Percentiles rank a stretch among this genome's conserved stretches.
Conservation (phyloP, 1,140 invertebrate species). For the Lepidotrigona ventralis region DNA sequence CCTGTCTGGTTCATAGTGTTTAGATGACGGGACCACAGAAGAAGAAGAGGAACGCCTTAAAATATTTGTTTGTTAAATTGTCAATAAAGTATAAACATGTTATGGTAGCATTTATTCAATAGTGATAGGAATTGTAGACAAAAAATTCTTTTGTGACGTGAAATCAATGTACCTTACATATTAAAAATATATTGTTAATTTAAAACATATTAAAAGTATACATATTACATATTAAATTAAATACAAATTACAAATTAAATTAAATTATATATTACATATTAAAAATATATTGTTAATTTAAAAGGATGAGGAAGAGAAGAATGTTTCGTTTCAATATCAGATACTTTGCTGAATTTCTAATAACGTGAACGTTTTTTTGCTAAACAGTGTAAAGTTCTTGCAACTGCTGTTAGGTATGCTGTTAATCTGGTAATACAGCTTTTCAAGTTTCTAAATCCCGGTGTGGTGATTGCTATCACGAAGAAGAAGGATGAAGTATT, state of each 20-base stretch:
- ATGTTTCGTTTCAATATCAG: background rate
- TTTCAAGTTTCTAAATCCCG: background rate
- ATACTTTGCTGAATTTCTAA: too few species aligned
- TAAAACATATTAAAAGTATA: too few species aligned
- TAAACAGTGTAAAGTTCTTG: background rate
- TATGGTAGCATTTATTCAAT: background rate
- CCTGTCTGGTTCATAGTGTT: conserved; percentile 31
- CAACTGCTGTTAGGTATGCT: background rate
- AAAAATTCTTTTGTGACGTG: background rate
- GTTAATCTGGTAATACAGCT: conserved; percentile 5
- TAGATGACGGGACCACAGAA: conserved; percentile 14
- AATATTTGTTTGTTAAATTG: background rate
- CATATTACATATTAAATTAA: too few species aligned
- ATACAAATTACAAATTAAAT: too few species aligned
- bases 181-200: background rate
- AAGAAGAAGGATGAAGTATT: background rate
- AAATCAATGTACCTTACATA: background rate
- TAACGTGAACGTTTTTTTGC: background rate
- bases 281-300: background rate
- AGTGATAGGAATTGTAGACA: background rate
- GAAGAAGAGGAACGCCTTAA: background rate
- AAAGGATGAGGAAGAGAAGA: background rate
- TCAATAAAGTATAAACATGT: background rate
- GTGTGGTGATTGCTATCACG: background rate
- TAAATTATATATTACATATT: too few species aligned